These are phyloP conservation scores for Eupithecia exiguata DNA, from an alignment of 2,888 invertebrate species.

Conservation along the genomic window DNA sequence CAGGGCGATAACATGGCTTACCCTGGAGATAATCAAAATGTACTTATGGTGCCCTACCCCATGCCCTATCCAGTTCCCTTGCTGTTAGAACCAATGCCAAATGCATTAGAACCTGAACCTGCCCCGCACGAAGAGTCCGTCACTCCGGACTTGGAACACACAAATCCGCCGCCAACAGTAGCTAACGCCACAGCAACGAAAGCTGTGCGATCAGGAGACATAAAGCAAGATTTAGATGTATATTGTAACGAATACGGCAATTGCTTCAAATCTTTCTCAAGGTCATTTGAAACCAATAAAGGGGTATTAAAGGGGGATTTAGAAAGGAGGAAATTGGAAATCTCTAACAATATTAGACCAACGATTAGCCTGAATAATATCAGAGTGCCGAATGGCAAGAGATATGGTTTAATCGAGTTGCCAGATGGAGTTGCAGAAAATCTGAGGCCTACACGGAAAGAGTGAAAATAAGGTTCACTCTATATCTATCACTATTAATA, in stretches of 20 bases:
- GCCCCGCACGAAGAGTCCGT: background rate
- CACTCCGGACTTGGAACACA: background rate
- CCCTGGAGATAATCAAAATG: background rate
- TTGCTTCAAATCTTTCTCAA: conserved; percentile 1
- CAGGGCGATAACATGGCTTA: background rate
- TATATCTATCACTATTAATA: background rate
- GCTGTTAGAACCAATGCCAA: background rate
- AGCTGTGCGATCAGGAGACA: background rate
- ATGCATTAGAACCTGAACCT: background rate
- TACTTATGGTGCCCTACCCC: background rate
- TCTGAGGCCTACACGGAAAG: background rate
- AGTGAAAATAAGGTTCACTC: background rate
- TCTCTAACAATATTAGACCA: conserved; percentile 1
- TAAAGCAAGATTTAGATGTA: background rate
- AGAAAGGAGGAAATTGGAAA: conserved; percentile 1
- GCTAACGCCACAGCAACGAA: background rate
- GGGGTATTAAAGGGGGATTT: background rate
- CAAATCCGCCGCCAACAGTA: background rate
- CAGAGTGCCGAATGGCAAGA: background rate
- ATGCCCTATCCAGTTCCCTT: conserved; percentile 3
- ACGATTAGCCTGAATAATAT: background rate
- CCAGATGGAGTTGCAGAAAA: background rate
- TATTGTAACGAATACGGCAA: conserved; percentile 8
- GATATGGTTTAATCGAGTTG: conserved; percentile 7
- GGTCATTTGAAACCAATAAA: background rate